Evolutionary conservation across 2,797 vertebrate genomes (phyloP).

Genomic region (Spizella passerina): DNA sequence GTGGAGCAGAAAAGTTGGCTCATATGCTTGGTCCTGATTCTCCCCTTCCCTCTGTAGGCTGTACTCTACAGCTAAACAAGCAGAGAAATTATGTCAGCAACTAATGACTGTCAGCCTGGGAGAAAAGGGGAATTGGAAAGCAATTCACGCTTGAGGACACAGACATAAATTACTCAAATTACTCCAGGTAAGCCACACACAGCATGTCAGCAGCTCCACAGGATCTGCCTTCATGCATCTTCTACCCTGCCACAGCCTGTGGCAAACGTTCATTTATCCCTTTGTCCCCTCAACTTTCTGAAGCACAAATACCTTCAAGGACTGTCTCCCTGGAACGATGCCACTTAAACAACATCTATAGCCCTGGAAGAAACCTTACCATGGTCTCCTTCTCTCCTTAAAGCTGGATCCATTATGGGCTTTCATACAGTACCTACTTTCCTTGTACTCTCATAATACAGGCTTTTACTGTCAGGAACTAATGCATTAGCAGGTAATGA

Average conservation of each 20-base stretch:
- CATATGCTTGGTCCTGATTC: background rate
- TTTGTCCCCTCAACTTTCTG: background rate
- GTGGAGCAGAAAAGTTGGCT: background rate
- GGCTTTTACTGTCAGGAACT: conserved; percentile 12
- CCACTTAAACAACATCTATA: background rate
- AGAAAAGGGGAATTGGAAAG: conserved; percentile 12
- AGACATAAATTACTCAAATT: conserved; percentile 41
- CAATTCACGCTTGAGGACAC: background rate
- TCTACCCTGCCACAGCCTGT: background rate
- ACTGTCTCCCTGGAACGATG: background rate
- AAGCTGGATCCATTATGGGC: background rate
- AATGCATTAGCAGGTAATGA: background rate
- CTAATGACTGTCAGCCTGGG: conserved; percentile 22
- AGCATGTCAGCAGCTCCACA: background rate
- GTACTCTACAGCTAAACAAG: background rate
- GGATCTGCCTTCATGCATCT: background rate
- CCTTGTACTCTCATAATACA: background rate
- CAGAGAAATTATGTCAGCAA: conserved; percentile 4
- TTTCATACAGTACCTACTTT: background rate
- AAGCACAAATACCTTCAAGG: background rate
- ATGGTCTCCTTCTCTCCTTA: background rate
- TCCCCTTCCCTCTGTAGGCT: background rate
- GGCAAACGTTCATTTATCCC: conserved; percentile 11
- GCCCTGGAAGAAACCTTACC: background rate
- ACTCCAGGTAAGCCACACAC: conserved; percentile 9